Base-by-base conservation (phyloP, 2,113 vertebrate species). In the Rhagologus leucostigma region DNA sequence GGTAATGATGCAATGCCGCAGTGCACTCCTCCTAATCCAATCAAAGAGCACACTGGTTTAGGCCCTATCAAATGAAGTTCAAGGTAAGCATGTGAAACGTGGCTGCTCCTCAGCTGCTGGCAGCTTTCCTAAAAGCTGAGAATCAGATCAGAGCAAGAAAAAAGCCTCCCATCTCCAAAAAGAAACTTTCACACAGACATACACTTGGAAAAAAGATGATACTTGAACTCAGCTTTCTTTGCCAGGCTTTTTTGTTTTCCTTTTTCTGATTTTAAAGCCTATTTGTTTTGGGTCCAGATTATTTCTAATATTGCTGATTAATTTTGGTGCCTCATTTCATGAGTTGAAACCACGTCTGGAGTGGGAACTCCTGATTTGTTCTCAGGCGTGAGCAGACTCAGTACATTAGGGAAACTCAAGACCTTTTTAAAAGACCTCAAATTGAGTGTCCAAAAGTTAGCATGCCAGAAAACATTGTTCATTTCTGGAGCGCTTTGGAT, bases 81-180 rank as follows among this genome's bases (percentile, higher is more conserved):
- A 94, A 93, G 89, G 89, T 69, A 92, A 88, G 93, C 53, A 79
- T 42, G 84, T 87, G 84, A 96, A 94, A 95, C 6, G 47, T 76
- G 63, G 65, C 91, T 73, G n/a, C 50, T 93, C 33, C 50, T 87
- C 4, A 4, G 79, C 62, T 90, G n/a, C 57, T 96, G 97, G 96
- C 95, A 95, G 60, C 69, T 94, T 94, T 95, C 96, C 87, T 87
- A 90, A 95, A 62, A 69, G 64, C 84, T 78, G 63, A 77, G 59
- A 84, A 89, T 85, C 77, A 68, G 71, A 95, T 89, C 76, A 89
- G 57, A 73, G 41, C 44, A 74, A 88, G 33, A 53, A 89, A 92
- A 90, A 93, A 74, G 3, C 14, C 35, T 90, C 46, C 29, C 24
- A 53, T 88, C 56, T 74, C 80, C 60, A 53, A 75, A 90, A 32